Conservation (phyloP, 2,888 invertebrate genomes). For the Anthophora plumipes region DNA sequence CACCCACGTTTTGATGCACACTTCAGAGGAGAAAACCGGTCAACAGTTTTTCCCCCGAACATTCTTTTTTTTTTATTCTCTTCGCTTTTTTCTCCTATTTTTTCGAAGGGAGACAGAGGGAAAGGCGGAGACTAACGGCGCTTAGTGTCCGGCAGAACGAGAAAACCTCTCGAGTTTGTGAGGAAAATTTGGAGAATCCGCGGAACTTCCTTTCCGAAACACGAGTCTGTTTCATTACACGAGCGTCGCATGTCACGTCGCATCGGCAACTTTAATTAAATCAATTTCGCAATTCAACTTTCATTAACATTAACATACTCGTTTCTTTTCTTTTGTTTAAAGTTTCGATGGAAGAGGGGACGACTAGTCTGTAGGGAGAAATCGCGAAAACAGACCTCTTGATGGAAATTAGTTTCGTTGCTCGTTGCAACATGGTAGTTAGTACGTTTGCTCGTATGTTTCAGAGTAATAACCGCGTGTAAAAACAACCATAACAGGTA, state of each 20-base stretch:
- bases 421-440: background rate
- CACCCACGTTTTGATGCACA: conserved; percentile 43
- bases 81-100: background rate
- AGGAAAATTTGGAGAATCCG: conserved; percentile 30
- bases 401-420: conserved; percentile 44
- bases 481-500: background rate
- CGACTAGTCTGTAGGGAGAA: conserved; percentile 2
- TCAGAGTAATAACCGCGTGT: background rate
- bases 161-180: conserved; percentile 2
- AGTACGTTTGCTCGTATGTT: background rate
- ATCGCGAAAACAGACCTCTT: conserved; percentile 11
- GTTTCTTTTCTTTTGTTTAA: too few relatives aligned
- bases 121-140: background rate
- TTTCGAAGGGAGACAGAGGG: background rate
- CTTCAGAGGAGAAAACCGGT: conserved; percentile 16
- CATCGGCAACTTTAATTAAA: conserved; percentile 37
- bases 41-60: conserved; percentile 20
- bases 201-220: conserved; percentile 19
- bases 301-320: conserved; percentile 10
- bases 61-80: background rate
- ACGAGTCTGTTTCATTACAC: conserved; percentile 18
- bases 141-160: background rate
- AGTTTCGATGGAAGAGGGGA: background rate
- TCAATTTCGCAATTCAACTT: conserved; percentile 10
- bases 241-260: conserved; percentile 9